These are phyloP conservation scores for Agapornis canus DNA, from an alignment of 2,797 vertebrate genomes.

Conservation along the genomic window DNA sequence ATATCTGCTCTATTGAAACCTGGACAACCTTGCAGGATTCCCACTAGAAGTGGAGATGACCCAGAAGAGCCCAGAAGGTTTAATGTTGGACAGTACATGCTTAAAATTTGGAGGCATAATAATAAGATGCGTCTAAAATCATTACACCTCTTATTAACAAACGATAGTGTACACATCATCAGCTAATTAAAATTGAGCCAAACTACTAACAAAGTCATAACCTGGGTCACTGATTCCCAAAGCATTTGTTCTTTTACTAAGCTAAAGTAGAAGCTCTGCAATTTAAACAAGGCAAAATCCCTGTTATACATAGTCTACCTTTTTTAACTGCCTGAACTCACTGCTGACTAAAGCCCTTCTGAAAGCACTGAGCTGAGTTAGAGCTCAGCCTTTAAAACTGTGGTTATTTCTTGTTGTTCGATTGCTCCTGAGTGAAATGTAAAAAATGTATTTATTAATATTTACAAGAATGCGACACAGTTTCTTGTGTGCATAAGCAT, in stretches of 20 bases:
- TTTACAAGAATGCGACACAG: not conserved
- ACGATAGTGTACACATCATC: constrained; percentile 26
- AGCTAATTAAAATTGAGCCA: constrained; percentile 62
- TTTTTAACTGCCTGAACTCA: not conserved
- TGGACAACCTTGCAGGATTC: constrained; percentile 8
- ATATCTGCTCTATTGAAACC: constrained; percentile 19
- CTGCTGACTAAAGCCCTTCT: not conserved
- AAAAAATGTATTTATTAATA: constrained; percentile 14
- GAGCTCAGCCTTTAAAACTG: not conserved
- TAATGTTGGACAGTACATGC: not conserved
- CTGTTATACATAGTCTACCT: not conserved
- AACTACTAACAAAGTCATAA: constrained; percentile 48
- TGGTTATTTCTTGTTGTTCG: constrained; percentile 1
- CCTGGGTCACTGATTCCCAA: constrained; percentile 45
- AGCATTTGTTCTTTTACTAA: not conserved
- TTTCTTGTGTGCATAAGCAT: constrained; percentile 1
- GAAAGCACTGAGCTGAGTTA: not conserved
- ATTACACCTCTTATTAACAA: constrained; percentile 59
- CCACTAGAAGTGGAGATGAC: constrained; percentile 59
- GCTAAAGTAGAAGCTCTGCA: not conserved
- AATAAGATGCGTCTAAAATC: constrained; percentile 21
- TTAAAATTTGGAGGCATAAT: constrained; percentile 12
- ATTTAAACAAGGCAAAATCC: constrained; percentile 6
- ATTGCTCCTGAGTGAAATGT: constrained; percentile 16
- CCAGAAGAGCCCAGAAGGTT: constrained; percentile 46